phyloP scores from a whole-genome alignment of 2,888 invertebrate genomes.

The Sceliomorpha sp. region DNA sequence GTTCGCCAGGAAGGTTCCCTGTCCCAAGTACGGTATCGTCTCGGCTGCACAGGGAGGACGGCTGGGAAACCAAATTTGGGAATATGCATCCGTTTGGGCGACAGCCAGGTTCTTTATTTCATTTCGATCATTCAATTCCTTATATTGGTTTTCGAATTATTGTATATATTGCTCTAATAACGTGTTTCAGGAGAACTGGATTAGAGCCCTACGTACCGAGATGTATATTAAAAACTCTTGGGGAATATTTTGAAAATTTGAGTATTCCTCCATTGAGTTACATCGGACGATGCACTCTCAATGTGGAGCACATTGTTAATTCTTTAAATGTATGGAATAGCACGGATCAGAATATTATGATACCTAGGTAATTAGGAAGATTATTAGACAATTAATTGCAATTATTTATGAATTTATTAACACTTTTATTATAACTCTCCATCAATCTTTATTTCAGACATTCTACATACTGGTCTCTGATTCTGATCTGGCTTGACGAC shows the following conservation, averaged over 20 bases:
- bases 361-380: slow-evolving; percentile 77
- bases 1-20: slow-evolving; percentile 71
- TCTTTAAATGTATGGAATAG: slow-evolving; percentile 82
- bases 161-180: background rate
- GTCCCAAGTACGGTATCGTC: slow-evolving; percentile 74
- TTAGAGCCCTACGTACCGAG: slow-evolving; percentile 76
- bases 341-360: slow-evolving; percentile 83
- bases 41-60: slow-evolving; percentile 76
- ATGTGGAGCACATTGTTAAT: slow-evolving; percentile 80
- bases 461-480: slow-evolving; percentile 82
- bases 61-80: slow-evolving; percentile 78
- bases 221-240: slow-evolving; percentile 81
- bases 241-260: slow-evolving; percentile 82
- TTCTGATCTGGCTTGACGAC: slow-evolving; percentile 83
- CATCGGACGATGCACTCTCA: slow-evolving; percentile 82
- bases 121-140: slow-evolving; percentile 4
- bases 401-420: slow-evolving; percentile 1
- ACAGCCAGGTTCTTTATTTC: slow-evolving; percentile 76
- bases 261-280: slow-evolving; percentile 82
- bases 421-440: too few relatives aligned
- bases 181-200: slow-evolving; percentile 65
- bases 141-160: slow-evolving; percentile 6
- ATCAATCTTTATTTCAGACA: slow-evolving; percentile 74
- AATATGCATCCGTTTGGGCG: slow-evolving; percentile 78
- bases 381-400: too few relatives aligned